Percentiles rank a stretch among this genome's conserved stretches.
Evolutionary conservation across 2,888 invertebrate species (phyloP).

Genomic region (Xylophagus ater): DNA sequence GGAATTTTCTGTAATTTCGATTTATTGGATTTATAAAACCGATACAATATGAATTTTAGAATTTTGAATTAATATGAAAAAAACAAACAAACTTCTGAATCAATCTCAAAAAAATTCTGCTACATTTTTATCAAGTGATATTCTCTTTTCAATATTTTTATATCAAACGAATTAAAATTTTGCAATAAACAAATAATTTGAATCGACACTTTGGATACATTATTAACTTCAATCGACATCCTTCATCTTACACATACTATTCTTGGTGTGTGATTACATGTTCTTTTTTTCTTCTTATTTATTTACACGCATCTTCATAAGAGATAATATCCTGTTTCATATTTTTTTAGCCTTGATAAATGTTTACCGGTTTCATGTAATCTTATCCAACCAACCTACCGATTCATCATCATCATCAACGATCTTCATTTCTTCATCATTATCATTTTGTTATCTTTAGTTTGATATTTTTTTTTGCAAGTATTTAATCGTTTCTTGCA

Average conservation of each 20-base stretch:
- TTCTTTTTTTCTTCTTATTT: background rate
- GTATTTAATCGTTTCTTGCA: background rate
- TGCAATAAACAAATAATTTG: conserved; percentile 14
- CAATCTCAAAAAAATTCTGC: too few species aligned
- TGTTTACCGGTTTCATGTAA: conserved; percentile 10
- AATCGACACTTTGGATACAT: conserved; percentile 9
- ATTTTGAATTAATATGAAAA: too few species aligned
- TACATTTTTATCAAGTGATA: too few species aligned
- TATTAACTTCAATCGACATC: conserved; percentile 2
- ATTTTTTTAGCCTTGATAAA: conserved; percentile 5
- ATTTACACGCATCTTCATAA: background rate
- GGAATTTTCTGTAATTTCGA: too few species aligned
- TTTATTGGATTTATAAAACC: too few species aligned
- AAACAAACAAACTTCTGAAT: too few species aligned
- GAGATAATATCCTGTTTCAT: background rate
- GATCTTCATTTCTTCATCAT: conserved; percentile 10
- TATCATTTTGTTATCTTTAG: too few species aligned
- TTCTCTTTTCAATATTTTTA: too few species aligned
- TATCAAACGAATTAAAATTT: conserved; percentile 8
- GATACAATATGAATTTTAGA: too few species aligned
- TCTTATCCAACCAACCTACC: conserved; percentile 8
- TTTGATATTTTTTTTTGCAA: too few species aligned
- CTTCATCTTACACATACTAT: conserved; percentile 5
- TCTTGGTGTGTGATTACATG: conserved; percentile 4
- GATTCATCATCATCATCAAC: conserved; percentile 11